Base-by-base conservation (phyloP, 1,140 invertebrate species). In the Philotrypesis tridentata region DNA sequence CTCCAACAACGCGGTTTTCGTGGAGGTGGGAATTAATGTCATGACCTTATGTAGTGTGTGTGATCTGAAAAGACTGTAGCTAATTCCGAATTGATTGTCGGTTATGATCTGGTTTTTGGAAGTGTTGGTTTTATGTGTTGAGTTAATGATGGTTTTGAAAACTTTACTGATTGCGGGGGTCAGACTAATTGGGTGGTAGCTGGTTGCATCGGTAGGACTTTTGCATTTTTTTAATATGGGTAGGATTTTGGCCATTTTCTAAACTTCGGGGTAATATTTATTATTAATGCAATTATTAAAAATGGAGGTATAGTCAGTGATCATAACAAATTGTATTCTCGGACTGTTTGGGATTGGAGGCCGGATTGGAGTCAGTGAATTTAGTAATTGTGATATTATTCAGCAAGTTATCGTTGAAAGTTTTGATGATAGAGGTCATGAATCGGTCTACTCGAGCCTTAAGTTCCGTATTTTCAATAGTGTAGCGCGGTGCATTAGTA, bases 41-140 rank as follows among this genome's bases (percentile, higher is more conserved):
- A 72, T 17, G 37, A 40, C 21, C 80, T 84, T 85, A 21, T 82
- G 21, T 1, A 86, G 33, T 29, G 82, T 83, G 5, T 84, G 76
- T 23, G 60, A 25, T 1, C 74, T 79, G 0, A 74, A 70, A 11
- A 71, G 70, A 29, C 70, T 61, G 5, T 37, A 8, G 17, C 60
- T 65, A 23, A 84, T 75, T 3, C 79, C 74, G 8, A 40, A 82
- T 72, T 84, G 73, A 11, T 48, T n/a, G n/a, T 77, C 14, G 0
- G 72, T 27, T 21, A 83, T 74, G n/a, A 79, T 65, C 17, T 71
- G 31, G 8, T 70, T 70, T 2, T 23, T 31, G 0, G 31, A 21
- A 14, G 21, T 2, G 8, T 55, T 14, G 1, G 25, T n/a, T 2
- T 21, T 27, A 6, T 71, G 4, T 1, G 17, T 37, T 0, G 23